Evolutionary conservation across 2,113 vertebrate genomes (phyloP), one percentile per base, ranked within the genome.

Genomic region (Ceyx cyanopectus): DNA sequence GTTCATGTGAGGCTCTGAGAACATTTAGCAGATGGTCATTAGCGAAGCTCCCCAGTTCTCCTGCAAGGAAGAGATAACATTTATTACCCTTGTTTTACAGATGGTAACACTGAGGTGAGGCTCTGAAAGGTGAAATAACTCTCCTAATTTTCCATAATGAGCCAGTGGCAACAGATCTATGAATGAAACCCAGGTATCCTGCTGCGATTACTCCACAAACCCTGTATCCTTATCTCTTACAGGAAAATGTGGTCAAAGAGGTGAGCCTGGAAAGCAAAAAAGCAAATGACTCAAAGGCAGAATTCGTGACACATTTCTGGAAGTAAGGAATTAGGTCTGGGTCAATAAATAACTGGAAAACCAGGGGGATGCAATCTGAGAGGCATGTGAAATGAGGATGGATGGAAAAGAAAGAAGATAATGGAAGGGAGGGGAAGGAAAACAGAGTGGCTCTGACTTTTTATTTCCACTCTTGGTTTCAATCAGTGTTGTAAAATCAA

Each of bases 1-100:
- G 94, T 85, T 89, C 87, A 95, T 96, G 94, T 93, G 94, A 94
- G 92, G 89, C 91, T 94, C 91, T 77, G 89, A 93, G 87, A 96
- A 93, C 94, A 85, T 96, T 95, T 94, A 96, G 92, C 94, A 96
- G 95, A 96, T 87, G 91, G 89, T 83, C 93, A 93, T 96, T 95
- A 93, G 79, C 0, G 3, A 89, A 93, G 89, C 84, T 92, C 91
- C 89, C 82, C 91, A 45, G 81, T 54, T 93, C 94, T 95, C 92
- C 96, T 96, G 96, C n/a, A 73, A 94, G 94, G 93, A 94, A 96
- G 94, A 96, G 96, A 95, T 94, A 96, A 94, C 92, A 95, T 85
- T 95, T 94, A 85, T 21, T 72, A 77, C 87, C 85, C 95, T 91
- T 89, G 87, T 96, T 96, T 93, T 95, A 94, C 96, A 95, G 92